Evolutionary conservation across 2,113 vertebrate genomes (phyloP), one percentile per base, ranked within the genome.

Genomic region (Arvicanthis niloticus): DNA sequence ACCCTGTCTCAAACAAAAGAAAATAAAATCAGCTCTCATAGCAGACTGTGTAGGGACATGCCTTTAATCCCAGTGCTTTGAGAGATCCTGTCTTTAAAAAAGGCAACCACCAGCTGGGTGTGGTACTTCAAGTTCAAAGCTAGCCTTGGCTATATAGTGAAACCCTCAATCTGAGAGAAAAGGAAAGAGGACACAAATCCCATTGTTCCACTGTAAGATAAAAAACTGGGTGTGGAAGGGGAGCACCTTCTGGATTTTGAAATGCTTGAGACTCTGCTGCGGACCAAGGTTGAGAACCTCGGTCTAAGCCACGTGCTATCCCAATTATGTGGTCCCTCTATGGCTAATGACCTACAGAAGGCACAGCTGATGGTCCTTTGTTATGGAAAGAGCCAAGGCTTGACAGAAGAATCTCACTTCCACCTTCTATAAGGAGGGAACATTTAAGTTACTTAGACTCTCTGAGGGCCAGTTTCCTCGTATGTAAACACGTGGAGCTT

Each of bases 401-500:
- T 48, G 3, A 48, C 19, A n/a, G 78, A 42, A 93, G 85, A 94
- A 81, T 56, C 48, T 34, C 78, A 93, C 60, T 93, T 76, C 82
- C 67, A 56, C 53, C 45, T 96, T 94, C 89, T 72, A 70, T 42
- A 70, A 62, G 0, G 31, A 34, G 34, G 65, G 92, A 85, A 65
- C 26, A 2, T 58, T 88, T 10, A 88, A 94, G 40, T 68, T 73
- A 42, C 56, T 75, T 87, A 95, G 90, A 70, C 34, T 37, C 75
- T 62, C 75, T 92, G 48, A 73, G 60, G 31, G 77, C n/a, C 53
- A 26, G 56, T 87, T 91, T 96, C 60, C 80, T 95, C n/a, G 68
- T 67, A n/a, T 78, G 15, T 88, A 82, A 96, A 89, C 60, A 70
- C 73, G 70, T 37, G 34, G 62, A 90, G 26, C 91, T 88, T 51